Conservation (phyloP, 2,113 vertebrate species). For the Anarrhichthys ocellatus region DNA sequence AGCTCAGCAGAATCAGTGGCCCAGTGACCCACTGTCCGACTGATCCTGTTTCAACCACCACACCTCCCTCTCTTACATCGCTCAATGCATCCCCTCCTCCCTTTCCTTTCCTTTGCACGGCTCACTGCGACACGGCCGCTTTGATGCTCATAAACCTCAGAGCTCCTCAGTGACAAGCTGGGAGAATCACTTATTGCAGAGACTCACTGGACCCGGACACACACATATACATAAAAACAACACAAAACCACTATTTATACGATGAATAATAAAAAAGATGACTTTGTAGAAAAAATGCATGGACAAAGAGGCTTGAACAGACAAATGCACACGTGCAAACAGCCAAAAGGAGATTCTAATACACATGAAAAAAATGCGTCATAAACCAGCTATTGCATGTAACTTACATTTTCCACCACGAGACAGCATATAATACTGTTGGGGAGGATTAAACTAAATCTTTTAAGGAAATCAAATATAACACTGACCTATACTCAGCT, state of each 20-base stretch:
- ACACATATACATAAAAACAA: background rate
- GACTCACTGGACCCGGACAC: background rate
- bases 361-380: background rate
- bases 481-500: constrained; percentile 13
- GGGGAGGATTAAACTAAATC: constrained; percentile 31
- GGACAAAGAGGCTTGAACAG: background rate
- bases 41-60: constrained; percentile 47
- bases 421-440: constrained; percentile 12
- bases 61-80: constrained; percentile 25
- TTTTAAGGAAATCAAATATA: constrained; percentile 13
- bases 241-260: background rate
- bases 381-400: background rate
- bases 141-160: constrained; percentile 6
- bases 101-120: constrained; percentile 7
- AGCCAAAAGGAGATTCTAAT: background rate
- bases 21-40: constrained; percentile 65
- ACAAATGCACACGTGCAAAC: background rate
- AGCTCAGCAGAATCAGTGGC: constrained; percentile 45
- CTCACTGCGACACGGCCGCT: constrained; percentile 21
- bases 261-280: background rate
- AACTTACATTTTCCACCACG: background rate
- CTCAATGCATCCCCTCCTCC: constrained; percentile 22
- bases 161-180: constrained; percentile 5
- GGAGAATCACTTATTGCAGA: background rate
- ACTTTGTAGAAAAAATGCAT: background rate